phyloP scores from a whole-genome alignment of 2,797 vertebrate genomes.

The Gorsachius magnificus region DNA sequence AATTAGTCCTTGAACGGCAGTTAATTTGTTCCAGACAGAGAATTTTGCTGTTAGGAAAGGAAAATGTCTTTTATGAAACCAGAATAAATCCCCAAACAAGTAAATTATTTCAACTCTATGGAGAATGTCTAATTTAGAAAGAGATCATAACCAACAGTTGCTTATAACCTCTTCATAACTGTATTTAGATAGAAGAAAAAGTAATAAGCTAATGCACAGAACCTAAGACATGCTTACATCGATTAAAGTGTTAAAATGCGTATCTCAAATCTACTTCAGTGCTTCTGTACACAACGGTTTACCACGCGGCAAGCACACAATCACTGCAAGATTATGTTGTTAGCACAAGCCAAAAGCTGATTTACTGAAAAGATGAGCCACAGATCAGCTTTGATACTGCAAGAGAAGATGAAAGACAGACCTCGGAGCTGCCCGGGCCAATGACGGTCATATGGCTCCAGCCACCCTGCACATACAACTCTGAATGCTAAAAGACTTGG shows the following conservation, averaged over 20 bases:
- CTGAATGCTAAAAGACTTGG: neutral
- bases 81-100: neutral
- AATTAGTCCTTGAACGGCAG: constrained; percentile 43
- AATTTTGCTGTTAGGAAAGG: constrained; percentile 10
- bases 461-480: neutral
- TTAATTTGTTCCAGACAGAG: constrained; percentile 56
- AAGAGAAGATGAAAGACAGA: neutral
- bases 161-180: neutral
- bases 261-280: neutral
- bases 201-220: neutral
- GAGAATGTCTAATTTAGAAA: neutral
- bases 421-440: neutral
- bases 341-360: neutral
- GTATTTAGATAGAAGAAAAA: neutral
- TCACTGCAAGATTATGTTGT: neutral
- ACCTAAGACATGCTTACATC: neutral
- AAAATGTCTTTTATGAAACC: constrained; percentile 24
- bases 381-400: neutral
- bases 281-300: neutral
- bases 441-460: neutral
- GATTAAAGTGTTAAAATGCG: neutral
- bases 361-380: neutral
- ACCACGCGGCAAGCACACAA: neutral
- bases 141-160: neutral
- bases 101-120: neutral